Evolutionary conservation across 1,140 invertebrate species (phyloP), one percentile per base, ranked within the genome.

Genomic region (Doryteuthis pealeii): DNA sequence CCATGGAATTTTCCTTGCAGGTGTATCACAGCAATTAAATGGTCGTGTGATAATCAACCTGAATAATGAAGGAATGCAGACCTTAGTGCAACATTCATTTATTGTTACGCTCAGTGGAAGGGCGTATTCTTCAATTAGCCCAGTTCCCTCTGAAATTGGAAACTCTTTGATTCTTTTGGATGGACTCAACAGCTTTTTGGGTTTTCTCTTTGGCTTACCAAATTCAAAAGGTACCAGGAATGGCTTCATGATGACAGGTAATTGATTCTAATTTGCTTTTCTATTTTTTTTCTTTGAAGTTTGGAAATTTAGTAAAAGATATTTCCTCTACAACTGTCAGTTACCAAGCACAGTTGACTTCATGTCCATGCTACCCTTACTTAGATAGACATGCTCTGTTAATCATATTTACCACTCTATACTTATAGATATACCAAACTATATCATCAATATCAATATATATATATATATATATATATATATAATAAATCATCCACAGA

Each of bases 141-240:
- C 92, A 71, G 89, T 96, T 2, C 92, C 92, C 0, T 86, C 90
- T 22, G 87, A 89, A 26, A 89, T 96, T 40, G 96, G 95, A 0
- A 91, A 90, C 26, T 92, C 93, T 80, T 89, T 97, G 77, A 94
- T 96, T 84, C 90, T 94, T 28, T 88, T 97, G 0, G 91, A 92
- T 74, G 91, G 93, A 6, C 85, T 98, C 5, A 94, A 94, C 4
- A 91, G 91, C 28, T 91, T 94, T 0, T 92, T 97, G 69, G 95
- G 94, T 14, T 99, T 96, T 94, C 87, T 98, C 0, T 98, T 98
- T 87, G 95, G 96, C 8, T 93, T 93, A 81, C 92, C 93, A 1
- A 89, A 91, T 30, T 90, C 90, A 4, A 88, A 90, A 14, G 66
- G 74, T 15, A 92, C 93, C 0, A 89, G 90, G 43, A 99, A 98